Evolutionary conservation across 2,888 invertebrate species (phyloP), one percentile per base, ranked within the genome.

Genomic region (Apotomis betuletana): DNA sequence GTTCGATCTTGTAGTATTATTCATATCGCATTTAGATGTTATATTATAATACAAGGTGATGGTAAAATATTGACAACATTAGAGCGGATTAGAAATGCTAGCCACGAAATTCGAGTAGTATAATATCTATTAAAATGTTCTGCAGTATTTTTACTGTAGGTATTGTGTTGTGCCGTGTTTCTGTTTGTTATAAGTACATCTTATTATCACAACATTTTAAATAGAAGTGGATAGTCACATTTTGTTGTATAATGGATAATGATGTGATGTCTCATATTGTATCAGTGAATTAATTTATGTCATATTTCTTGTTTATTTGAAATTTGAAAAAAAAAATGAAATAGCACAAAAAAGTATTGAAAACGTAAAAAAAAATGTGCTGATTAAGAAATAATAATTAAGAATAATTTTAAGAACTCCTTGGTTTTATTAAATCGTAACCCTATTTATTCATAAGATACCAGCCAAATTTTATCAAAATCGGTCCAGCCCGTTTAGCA

Each of bases 401-500:
- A 87, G 86, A 81, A 85, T 90, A 90, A 86, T 85, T 84, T 85
- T 90, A 91, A 88, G 90, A 86, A 83, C 69, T 69, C 75, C 77
- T 75, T 86, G 84, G 90, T 91, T 90, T 91, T 85, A 90, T 91
- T 90, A 87, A 63, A 54, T 49, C 10, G 46, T 4, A 49, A 27
- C 55, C 57, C 38, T 58, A 12, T 10, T 49, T 49, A 49, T 49
- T 27, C 27, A 27, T 27, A 27, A 27, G 27, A 27, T 27, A 27
- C 27, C 27, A 27, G 27, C 27, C 27, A 27, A 27, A 27, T 27
- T 27, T 27, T 27, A 27, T 27, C 2, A 27, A 27, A 27, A 27
- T 27, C 27, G 1, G 27, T 27, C 27, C 2, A 27, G 27, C 27
- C 27, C 27, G 2, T 27, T 27, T 27, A 27, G 27, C 27, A 27